These are phyloP conservation scores for Lasioglossum lativentre DNA, from an alignment of 2,888 invertebrate species.

Conservation along the genomic window DNA sequence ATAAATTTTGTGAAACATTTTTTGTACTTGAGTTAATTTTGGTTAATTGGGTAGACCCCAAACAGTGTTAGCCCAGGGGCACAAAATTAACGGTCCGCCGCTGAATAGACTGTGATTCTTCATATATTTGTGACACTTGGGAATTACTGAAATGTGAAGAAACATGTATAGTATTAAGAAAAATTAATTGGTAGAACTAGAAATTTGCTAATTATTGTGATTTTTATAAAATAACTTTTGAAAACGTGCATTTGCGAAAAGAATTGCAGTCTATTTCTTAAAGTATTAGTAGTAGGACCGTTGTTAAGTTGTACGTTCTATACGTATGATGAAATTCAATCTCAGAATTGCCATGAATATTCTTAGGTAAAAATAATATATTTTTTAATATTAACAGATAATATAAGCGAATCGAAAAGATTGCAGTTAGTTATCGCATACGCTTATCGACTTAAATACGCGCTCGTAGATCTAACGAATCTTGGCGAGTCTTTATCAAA, in stretches of 20 bases:
- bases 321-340: constrained; percentile 25
- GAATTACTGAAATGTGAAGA: background rate
- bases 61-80: no score
- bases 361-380: constrained; percentile 22
- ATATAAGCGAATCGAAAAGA: constrained; percentile 10
- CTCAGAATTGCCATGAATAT: constrained; percentile 60
- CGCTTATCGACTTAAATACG: constrained; percentile 9
- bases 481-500: constrained; percentile 49
- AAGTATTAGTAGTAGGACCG: background rate
- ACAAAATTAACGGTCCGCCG: no score
- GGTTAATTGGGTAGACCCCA: background rate
- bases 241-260: background rate
- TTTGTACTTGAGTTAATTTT: background rate
- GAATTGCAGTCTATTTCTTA: background rate
- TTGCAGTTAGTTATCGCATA: constrained; percentile 4
- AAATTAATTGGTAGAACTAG: background rate
- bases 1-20: background rate
- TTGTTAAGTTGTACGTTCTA: constrained; percentile 13
- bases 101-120: background rate
- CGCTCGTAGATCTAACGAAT: constrained; percentile 19
- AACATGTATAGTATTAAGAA: background rate
- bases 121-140: background rate
- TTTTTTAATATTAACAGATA: constrained; percentile 10
- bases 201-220: background rate
- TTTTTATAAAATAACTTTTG: background rate